phyloP scores from a whole-genome alignment of 2,797 vertebrate genomes.

The Danio jaintianensis region DNA sequence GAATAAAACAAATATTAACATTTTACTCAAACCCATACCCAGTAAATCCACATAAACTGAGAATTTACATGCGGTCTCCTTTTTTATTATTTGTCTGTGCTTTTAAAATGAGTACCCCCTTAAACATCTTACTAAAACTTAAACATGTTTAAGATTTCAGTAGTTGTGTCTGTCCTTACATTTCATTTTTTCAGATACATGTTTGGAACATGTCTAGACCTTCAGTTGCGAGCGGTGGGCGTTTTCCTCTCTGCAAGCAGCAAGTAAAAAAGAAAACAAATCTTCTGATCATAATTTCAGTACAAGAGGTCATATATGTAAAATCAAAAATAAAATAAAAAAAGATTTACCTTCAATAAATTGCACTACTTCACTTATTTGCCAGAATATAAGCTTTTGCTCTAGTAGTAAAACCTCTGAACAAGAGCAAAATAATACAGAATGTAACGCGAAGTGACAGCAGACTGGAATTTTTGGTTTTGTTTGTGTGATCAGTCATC shows the following conservation, averaged over 20 bases:
- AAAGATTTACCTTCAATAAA: background rate
- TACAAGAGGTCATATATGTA: background rate
- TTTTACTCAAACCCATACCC: no score
- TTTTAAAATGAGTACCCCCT: background rate
- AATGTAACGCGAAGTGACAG: background rate
- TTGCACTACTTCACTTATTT: background rate
- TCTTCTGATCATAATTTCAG: background rate
- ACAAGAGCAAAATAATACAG: background rate
- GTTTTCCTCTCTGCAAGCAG: slow-evolving; percentile 85
- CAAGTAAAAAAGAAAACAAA: slow-evolving; percentile 74
- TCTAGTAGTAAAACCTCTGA: background rate
- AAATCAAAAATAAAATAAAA: background rate
- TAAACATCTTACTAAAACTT: background rate
- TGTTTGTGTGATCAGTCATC: slow-evolving; percentile 72
- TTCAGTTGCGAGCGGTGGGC: slow-evolving; percentile 81
- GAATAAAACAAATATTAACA: no score
- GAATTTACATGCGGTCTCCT: no score
- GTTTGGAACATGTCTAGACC: slow-evolving; percentile 77
- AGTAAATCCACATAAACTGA: no score
- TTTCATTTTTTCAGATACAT: slow-evolving; percentile 77
- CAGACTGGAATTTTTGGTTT: no score
- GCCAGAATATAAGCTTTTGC: background rate
- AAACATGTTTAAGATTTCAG: background rate
- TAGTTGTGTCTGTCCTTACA: slow-evolving; percentile 70
- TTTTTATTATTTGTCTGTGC: background rate